These are phyloP conservation scores for Dascyllus trimaculatus DNA, from an alignment of 2,113 vertebrate species.

Conservation along the genomic window DNA sequence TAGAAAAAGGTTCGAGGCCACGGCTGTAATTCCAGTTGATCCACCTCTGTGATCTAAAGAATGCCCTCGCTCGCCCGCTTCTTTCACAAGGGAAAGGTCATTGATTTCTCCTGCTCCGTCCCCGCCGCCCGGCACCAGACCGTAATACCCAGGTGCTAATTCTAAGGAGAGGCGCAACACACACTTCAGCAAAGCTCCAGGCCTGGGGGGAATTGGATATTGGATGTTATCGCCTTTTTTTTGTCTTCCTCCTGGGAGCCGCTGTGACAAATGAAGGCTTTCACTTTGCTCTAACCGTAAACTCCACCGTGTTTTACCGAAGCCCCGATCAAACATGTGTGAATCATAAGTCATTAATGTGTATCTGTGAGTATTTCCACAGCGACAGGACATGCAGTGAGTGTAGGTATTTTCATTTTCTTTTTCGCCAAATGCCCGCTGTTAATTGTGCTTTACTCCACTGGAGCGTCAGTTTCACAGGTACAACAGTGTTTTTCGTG, in stretches of 20 bases:
- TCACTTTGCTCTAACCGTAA: conserved; percentile 25
- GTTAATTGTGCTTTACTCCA: conserved; percentile 22
- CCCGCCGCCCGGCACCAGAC: conserved; percentile 20
- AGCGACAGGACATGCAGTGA: background rate
- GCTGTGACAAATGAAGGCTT: conserved; percentile 49
- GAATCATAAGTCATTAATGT: background rate
- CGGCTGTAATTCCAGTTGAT: conserved; percentile 48
- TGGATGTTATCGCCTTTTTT: conserved; percentile 58
- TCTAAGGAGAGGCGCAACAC: conserved; percentile 37
- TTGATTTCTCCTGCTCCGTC: conserved; percentile 54
- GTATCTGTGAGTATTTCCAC: background rate
- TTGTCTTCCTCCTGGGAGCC: conserved; percentile 11
- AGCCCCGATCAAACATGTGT: conserved; percentile 2
- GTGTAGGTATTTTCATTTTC: background rate
- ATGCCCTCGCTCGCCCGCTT: conserved; percentile 19
- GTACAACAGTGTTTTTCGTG: background rate
- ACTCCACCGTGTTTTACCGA: background rate
- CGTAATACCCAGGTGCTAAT: conserved; percentile 36
- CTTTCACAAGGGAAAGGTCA: conserved; percentile 52
- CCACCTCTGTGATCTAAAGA: conserved; percentile 49
- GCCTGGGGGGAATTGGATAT: conserved; percentile 60
- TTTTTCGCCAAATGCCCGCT: background rate
- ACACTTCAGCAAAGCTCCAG: conserved; percentile 34
- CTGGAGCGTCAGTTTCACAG: background rate
- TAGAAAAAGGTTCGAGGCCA: conserved; percentile 10